Evolutionary conservation across 2,888 invertebrate genomes (phyloP), one percentile per base, ranked within the genome.

Genomic region (Perithous albicinctus): DNA sequence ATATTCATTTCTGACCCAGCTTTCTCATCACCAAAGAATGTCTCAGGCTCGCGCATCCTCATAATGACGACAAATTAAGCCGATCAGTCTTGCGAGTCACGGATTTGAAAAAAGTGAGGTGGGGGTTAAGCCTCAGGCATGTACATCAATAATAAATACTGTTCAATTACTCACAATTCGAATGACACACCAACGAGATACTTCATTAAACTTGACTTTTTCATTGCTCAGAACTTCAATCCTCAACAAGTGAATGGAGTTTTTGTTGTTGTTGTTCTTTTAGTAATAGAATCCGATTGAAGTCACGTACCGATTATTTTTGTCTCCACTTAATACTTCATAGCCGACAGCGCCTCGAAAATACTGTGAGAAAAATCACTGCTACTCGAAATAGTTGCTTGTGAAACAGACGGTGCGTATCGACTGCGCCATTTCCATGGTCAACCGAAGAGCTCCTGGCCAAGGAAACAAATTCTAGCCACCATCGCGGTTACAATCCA

Each of bases 41-140:
- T 48, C 26, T 38, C 38, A 46, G 32, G 32, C 23, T 51, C 8
- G 23, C n/a, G 51, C 35, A 32, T 32, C n/a, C 64, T 32, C 48
- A 56, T 46, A 74, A 15, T 35, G 46, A 15, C 10, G 29, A 43
- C 46, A 70, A 15, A 78, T 81, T 69, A 69, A 12, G 18, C 23
- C 35, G 51, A 46, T 74, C 69, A 69, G 54, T 81, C 61, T 69
- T 69, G 74, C 74, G 64, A 63, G 46, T 74, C 38, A n/a, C 46
- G n/a, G 43, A 48, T 59, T 7, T 12, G 41, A 54, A 8, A 18
- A 56, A 35, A 35, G 12, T 1, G n/a, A 2, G 41, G n/a, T n/a
- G n/a, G n/a, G n/a, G n/a, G n/a, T n/a, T 18, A 26, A 54, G 32
- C 64, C 29, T 10, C 29, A 32, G 43, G 32, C 29, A 4, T 15